Base-by-base conservation (phyloP, 2,888 invertebrate genomes). In the Torymus auratus region DNA sequence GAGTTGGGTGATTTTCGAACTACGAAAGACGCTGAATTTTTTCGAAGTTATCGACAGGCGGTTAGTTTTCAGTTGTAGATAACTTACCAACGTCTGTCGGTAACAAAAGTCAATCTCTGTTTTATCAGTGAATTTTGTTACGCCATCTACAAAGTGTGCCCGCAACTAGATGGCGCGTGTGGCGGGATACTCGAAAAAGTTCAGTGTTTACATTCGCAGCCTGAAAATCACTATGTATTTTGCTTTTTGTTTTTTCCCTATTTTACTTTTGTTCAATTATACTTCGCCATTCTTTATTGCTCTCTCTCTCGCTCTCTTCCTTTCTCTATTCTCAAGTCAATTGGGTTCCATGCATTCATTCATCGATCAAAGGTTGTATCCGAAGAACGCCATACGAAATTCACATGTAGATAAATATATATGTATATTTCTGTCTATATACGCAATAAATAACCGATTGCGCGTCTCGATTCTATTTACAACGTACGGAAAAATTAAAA, bases 391-490 rank as follows among this genome's bases (percentile, higher is more conserved):
- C 84, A 82, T 84, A 87, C 83, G 85, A 87, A 85, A 85, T 87
- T 86, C 86, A 88, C 86, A 88, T 86, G 86, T 88, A 88, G 87
- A 87, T 86, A 87, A 87, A 87, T 87, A 87, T 87, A 85, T 85
- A 85, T 85, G 84, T 86, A 85, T 86, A 83, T 84, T 82, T 83
- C 84, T 85, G 85, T 86, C 82, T 83, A 78, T 84, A 86, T 87
- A 87, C 87, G 88, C 87, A 88, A 84, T 89, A 88, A 87, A 88
- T 88, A 88, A 89, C 86, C 86, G 86, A 88, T 86, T 87, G 87
- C 88, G 86, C 87, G 84, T 85, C 85, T 84, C 86, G 84, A 86
- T 86, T 82, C 84, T 89, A 88, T 89, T 76, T 89, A 88, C 89
- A 88, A 84, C 78, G 85, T 86, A 85, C 83, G 84, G 84, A 87